These are phyloP conservation scores for Drosophila neonasuta DNA, from an alignment of 2,888 invertebrate species.

Conservation along the genomic window DNA sequence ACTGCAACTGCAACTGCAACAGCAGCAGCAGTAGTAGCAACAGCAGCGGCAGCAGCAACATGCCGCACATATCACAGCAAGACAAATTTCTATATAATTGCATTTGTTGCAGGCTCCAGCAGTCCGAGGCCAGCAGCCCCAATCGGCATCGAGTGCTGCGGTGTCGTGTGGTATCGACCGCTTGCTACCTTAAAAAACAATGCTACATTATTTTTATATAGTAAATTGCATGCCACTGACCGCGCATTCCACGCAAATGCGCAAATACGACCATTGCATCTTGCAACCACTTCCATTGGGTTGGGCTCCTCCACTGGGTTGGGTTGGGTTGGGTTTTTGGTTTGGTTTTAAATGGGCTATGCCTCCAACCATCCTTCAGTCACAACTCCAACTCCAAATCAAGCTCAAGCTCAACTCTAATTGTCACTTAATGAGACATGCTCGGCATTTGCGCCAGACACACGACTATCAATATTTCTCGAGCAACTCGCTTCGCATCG, in stretches of 20 bases:
- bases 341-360: conserved; percentile 6
- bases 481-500: conserved; percentile 15
- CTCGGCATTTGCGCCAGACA: conserved; percentile 75
- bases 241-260: conserved; percentile 58
- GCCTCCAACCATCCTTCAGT: not conserved
- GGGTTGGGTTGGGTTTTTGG: conserved; percentile 3
- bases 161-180: not conserved
- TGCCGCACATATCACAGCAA: conserved; percentile 76
- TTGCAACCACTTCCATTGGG: conserved; percentile 36
- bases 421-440: conserved; percentile 79
- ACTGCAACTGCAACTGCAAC: conserved; percentile 25
- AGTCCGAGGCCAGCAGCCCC: conserved; percentile 43
- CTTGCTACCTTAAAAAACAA: conserved; percentile 37
- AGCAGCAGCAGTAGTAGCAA: conserved; percentile 15
- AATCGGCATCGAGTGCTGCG: conserved; percentile 5
- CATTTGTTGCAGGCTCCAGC: conserved; percentile 66
- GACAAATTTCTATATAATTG: conserved; percentile 76
- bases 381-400: conserved; percentile 34
- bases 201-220: conserved; percentile 57
- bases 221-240: conserved; percentile 72
- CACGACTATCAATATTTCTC: conserved; percentile 69
- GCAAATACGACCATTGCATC: conserved; percentile 5
- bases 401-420: conserved; percentile 61
- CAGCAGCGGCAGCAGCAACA: conserved; percentile 58
- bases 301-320: conserved; percentile 12